Percentiles rank a stretch among this genome's conserved stretches.
Evolutionary conservation across 2,888 invertebrate genomes (phyloP).

Genomic region (Cantharis flavilabris): DNA sequence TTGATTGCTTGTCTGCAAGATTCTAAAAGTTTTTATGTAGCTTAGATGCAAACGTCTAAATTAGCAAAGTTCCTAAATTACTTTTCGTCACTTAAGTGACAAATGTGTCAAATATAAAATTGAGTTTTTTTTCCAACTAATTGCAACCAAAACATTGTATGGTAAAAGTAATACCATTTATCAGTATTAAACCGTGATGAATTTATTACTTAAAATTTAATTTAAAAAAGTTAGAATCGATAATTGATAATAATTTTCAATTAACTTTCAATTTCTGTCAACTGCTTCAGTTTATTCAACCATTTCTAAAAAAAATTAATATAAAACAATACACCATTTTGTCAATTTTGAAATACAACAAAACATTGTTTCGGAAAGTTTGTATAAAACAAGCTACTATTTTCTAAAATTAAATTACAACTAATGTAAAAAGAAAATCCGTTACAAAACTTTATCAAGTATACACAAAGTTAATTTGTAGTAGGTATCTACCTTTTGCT

Average conservation of each 20-base stretch:
- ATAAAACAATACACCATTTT: neutral
- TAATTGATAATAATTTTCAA: neutral
- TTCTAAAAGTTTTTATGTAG: constrained; percentile 14
- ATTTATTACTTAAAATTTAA: neutral
- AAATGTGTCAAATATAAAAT: constrained; percentile 3
- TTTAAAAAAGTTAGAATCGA: neutral
- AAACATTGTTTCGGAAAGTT: neutral
- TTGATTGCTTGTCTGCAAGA: constrained; percentile 16
- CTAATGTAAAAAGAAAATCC: neutral
- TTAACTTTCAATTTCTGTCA: neutral
- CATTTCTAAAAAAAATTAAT: neutral
- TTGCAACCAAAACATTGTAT: neutral
- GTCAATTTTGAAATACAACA: neutral
- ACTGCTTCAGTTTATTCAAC: neutral
- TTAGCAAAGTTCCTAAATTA: constrained; percentile 19
- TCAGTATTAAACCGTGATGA: neutral
- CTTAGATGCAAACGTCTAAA: constrained; percentile 16
- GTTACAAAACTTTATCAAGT: neutral
- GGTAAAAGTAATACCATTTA: neutral
- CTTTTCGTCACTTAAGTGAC: constrained; percentile 1
- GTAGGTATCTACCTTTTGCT: neutral
- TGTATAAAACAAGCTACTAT: neutral
- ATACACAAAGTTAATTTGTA: neutral
- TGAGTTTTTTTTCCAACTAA: neutral
- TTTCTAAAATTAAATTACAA: neutral